Base-by-base conservation (phyloP, 1,140 invertebrate genomes). In the Ericerus pela region DNA sequence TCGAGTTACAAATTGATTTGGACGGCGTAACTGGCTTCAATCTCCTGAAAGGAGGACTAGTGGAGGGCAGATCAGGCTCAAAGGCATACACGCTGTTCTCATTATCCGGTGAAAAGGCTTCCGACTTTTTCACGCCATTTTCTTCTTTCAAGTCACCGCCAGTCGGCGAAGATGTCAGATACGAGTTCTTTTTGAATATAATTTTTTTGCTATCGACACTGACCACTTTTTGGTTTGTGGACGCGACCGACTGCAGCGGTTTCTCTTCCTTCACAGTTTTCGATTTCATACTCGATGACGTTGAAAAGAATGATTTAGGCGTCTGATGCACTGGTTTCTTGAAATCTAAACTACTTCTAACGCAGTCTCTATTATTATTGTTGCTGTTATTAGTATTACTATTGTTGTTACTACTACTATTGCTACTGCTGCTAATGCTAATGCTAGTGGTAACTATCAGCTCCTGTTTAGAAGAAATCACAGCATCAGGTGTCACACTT, bases 71-170 rank as follows among this genome's bases (percentile, higher is more conserved):
- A 58, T 74, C 78, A 31, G 76, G 78, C 57, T 80, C 77, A 66
- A 83, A 83, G 1, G 80, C 80, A 62, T 82, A 82, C 28, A 82
- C 79, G 60, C 79, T 81, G 33, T 77, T 79, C 62, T 83, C 80
- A 62, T 82, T 81, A 59, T 79, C 76, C 0, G 76, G 76, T 1
- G 79, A 81, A 66, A 82, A 82, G 1, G 80, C 79, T 58, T 75
- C 76, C 0, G 73, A 65, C 61, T 71, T 78, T 6, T 72, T 72
- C 3, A 59, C 66, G 11, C 56, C 58, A 28, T 65, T 62, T 16
- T 62, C 22, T n/a, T 72, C 72, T 54, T 70, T 75, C 10, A 8
- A 6, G 11, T 47, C 41, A 10, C 8, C 3, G 1, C 20, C 55
- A 0, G 47, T 47, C 10, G 58, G 53, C 28, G 59, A 53, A n/a